Percentiles rank a stretch among this genome's conserved stretches.
Conservation (phyloP, 2,888 invertebrate species). For the Drosophila demipolita region DNA sequence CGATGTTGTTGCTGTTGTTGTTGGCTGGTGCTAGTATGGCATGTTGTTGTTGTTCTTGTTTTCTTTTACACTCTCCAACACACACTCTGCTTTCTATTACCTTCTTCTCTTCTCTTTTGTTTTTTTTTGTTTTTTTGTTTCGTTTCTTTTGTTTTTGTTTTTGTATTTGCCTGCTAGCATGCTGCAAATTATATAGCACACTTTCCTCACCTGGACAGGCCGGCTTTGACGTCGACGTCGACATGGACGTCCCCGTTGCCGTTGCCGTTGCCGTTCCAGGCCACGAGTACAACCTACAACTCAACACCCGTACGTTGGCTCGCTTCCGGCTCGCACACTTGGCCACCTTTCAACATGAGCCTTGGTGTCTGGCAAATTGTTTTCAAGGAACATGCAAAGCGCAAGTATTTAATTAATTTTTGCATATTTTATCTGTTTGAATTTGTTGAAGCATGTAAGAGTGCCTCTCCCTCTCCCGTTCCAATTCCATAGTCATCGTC, state of each 20-base stretch:
- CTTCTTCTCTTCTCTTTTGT: conserved; percentile 17
- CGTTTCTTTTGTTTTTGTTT: conserved; percentile 7
- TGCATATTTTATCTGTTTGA: conserved; percentile 82
- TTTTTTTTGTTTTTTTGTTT: conserved; percentile 9
- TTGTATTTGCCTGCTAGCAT: conserved; percentile 66
- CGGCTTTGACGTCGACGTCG: conserved; percentile 69
- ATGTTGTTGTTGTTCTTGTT: conserved; percentile 53
- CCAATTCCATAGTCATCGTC: conserved; percentile 2
- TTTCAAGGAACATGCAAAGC: conserved; percentile 82
- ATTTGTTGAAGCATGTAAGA: conserved; percentile 80
- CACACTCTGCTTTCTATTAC: conserved; percentile 57
- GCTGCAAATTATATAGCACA: conserved; percentile 81
- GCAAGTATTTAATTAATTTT: conserved; percentile 82
- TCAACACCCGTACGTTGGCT: conserved; percentile 62
- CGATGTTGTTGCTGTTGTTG: conserved; percentile 68
- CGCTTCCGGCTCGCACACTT: conserved; percentile 67
- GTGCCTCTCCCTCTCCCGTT: conserved; percentile 33
- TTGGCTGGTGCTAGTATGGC: conserved; percentile 17
- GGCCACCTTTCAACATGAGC: conserved; percentile 81
- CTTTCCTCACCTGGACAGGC: conserved; percentile 80
- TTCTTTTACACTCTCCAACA: conserved; percentile 54
- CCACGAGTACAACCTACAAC: conserved; percentile 66
- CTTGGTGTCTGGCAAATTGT: conserved; percentile 83
- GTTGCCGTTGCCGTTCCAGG: conserved; percentile 24
- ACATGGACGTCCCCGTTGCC: conserved; percentile 39